These are phyloP conservation scores for Tanypteryx hageni DNA, from an alignment of 2,888 invertebrate genomes.

Conservation along the genomic window DNA sequence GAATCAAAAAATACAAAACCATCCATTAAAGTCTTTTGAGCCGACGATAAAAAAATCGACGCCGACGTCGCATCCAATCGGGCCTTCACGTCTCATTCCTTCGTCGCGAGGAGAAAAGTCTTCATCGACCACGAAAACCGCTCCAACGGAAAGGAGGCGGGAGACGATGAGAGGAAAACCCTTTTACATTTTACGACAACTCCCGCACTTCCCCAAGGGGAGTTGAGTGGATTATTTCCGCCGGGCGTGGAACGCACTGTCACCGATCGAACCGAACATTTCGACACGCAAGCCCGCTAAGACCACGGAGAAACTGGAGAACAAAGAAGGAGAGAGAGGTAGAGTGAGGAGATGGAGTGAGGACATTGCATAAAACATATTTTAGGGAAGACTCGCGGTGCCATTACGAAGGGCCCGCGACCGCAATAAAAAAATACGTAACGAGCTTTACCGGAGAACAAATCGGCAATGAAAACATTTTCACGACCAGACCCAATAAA, in stretches of 20 bases:
- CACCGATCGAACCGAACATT: slow-evolving; percentile 11
- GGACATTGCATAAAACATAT: background rate
- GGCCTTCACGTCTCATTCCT: background rate
- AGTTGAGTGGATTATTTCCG: background rate
- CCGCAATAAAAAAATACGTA: background rate
- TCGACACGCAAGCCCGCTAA: background rate
- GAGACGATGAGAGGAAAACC: background rate
- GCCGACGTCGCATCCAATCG: too few species aligned
- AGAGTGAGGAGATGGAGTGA: too few species aligned
- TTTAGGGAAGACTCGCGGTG: background rate
- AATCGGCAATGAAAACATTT: background rate
- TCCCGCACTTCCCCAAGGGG: background rate
- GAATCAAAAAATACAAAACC: too few species aligned
- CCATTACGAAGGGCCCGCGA: background rate
- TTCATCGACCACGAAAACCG: background rate
- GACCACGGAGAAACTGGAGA: background rate
- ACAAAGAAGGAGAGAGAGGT: too few species aligned
- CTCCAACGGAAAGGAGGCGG: too few species aligned
- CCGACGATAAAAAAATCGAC: too few species aligned
- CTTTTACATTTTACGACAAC: background rate
- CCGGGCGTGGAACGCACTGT: slow-evolving; percentile 15
- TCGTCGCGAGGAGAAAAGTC: background rate
- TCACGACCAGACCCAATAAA: too few species aligned
- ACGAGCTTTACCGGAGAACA: background rate
- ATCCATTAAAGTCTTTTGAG: too few species aligned